Evolutionary conservation across 2,797 vertebrate species (phyloP).

Genomic region (Hapalemur alaotrensis): DNA sequence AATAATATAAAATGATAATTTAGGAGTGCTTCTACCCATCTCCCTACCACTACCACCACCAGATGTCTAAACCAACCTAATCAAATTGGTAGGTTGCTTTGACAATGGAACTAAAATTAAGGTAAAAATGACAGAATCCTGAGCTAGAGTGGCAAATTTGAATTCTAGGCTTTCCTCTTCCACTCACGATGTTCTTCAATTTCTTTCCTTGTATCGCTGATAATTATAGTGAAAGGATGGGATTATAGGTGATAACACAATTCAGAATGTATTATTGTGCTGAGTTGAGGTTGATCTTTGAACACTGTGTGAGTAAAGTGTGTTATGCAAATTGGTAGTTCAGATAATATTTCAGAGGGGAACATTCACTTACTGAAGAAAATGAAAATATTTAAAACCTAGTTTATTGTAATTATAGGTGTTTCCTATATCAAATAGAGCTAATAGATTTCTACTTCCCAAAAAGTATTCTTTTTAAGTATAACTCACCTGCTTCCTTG

Average conservation of each 20-base stretch:
- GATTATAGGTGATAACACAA: neutral
- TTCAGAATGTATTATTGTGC: neutral
- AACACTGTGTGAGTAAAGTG: neutral
- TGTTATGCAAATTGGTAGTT: constrained; percentile 40
- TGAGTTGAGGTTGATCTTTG: neutral
- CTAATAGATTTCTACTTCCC: neutral
- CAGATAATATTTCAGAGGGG: constrained; percentile 58
- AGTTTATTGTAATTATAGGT: neutral
- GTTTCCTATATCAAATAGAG: neutral
- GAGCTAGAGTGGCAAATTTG: neutral
- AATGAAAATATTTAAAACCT: constrained; percentile 56
- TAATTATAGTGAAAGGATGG: neutral
- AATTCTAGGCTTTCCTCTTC: neutral
- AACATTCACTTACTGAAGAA: constrained; percentile 3
- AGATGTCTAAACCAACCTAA: neutral
- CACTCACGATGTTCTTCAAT: neutral
- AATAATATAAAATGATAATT: neutral
- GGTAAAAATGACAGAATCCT: neutral
- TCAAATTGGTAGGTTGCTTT: constrained; percentile 15
- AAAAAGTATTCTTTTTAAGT: neutral
- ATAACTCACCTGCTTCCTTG: neutral
- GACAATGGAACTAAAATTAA: constrained; percentile 12
- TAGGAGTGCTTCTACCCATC: neutral
- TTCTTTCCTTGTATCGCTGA: neutral
- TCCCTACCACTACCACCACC: neutral